A percentile compares a stretch with the other conserved stretches of the same genome.
phyloP scores from a whole-genome alignment of 2,888 invertebrate species.

The Oligia strigilis region DNA sequence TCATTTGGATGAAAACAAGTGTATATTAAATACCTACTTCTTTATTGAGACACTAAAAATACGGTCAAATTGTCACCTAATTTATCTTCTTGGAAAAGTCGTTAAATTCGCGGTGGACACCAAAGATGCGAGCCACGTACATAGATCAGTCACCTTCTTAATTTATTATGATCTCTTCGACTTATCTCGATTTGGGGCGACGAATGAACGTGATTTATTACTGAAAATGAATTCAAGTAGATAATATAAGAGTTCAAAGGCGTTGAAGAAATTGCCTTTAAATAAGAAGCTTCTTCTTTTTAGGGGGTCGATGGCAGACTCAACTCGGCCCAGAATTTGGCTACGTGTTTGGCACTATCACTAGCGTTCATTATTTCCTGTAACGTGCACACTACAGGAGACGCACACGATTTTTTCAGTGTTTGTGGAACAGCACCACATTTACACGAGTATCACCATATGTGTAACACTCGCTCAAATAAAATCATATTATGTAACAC shows the following conservation, averaged over 20 bases:
- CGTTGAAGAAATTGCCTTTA: constrained; percentile 2
- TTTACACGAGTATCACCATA: not conserved
- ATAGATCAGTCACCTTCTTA: constrained; percentile 38
- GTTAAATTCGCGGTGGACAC: constrained; percentile 12
- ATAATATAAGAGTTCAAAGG: constrained; percentile 1
- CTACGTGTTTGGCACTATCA: not conserved
- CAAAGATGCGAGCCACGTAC: constrained; percentile 37
- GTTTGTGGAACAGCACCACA: not conserved
- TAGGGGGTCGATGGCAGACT: not conserved
- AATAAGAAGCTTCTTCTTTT: not conserved
- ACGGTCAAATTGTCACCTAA: constrained; percentile 26
- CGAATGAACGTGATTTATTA: constrained; percentile 38
- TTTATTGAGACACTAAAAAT: constrained; percentile 28
- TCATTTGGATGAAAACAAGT: not conserved
- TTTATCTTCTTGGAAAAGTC: constrained; percentile 52
- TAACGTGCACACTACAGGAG: too few species aligned
- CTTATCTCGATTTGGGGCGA: constrained; percentile 17
- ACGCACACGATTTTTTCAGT: too few species aligned
- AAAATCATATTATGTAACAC: too few species aligned
- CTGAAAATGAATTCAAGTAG: constrained; percentile 17
- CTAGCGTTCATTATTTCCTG: too few species aligned
- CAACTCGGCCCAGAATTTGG: not conserved
- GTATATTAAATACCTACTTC: constrained; percentile 1
- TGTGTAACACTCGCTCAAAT: too few species aligned
- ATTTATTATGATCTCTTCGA: constrained; percentile 49